Base-by-base conservation (phyloP, 2,888 invertebrate genomes). In the Nezara viridula region DNA sequence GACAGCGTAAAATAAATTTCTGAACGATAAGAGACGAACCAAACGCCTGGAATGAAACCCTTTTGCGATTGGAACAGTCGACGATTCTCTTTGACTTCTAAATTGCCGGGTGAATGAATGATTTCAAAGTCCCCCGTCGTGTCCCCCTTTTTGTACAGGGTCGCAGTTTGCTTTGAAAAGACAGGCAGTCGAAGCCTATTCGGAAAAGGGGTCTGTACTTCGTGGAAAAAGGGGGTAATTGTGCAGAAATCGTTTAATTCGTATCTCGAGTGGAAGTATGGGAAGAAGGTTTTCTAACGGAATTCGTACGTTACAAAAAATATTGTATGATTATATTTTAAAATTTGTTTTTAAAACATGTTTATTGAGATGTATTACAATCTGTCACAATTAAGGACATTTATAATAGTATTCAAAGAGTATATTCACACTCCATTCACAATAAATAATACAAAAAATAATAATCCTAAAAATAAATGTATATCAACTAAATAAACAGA, bases 81-180 rank as follows among this genome's bases (percentile, higher is more conserved):
- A 24, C 81, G 81, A 81, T 81, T 47, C 81, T n/a, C 81, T 81
- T 81, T 81, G 81, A 81, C 81, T 81, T 40, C 44, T 47, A 47
- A 44, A 81, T 81, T 81, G 81, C 81, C 81, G 81, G 81, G 12
- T 81, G 44, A 81, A 81, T 81, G 81, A 81, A 81, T 81, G 44
- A 81, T 81, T 81, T 81, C 81, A 40, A 81, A 81, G 81, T 40
- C 32, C 37, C 37, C 32, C 32, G 37, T 12, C 27, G 27, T 16
- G 7, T 37, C 81, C 44, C 44, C 14, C 81, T 37, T n/a, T n/a
- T 81, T n/a, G 4, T 3, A 0, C 44, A 6, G 14, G 12, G 44
- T 3, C 44, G 24, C 10, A 81, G 81, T 81, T 81, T 40, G 44
- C 44, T 81, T 81, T 81, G 81, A 81, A 81, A 81, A 81, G 81